Evolutionary conservation across 2,797 vertebrate species (phyloP).

Genomic region (Pristis pectinata): DNA sequence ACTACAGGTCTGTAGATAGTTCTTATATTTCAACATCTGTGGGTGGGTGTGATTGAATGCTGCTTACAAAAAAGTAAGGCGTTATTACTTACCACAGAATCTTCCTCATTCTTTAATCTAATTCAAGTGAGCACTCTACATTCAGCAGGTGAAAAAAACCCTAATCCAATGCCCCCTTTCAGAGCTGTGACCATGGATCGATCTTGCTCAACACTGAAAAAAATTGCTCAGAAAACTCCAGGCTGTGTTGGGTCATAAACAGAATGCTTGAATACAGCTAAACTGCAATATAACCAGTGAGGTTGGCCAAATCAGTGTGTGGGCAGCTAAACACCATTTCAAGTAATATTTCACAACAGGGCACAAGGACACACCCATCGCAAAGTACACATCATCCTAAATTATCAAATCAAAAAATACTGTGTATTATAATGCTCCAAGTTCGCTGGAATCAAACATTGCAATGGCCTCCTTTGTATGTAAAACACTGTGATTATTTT

Average conservation of each 20-base stretch:
- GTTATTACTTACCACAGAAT: not conserved
- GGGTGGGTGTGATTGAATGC: not conserved
- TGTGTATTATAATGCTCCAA: not conserved
- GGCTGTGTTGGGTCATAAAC: not conserved
- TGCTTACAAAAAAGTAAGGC: not conserved
- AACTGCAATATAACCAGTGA: too few relatives aligned
- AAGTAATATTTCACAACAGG: not conserved
- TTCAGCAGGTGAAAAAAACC: not conserved
- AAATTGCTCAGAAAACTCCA: not conserved
- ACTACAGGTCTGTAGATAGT: not conserved
- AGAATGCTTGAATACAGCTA: not conserved
- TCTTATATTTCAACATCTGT: not conserved
- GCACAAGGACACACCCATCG: not conserved
- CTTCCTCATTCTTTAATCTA: not conserved
- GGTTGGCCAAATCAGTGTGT: not conserved
- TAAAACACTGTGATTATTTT: not conserved
- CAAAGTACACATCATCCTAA: not conserved
- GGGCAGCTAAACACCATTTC: not conserved
- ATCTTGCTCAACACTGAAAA: not conserved
- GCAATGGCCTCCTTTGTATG: not conserved
- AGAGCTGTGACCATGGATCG: not conserved
- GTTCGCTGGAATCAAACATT: not conserved
- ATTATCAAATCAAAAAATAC: not conserved
- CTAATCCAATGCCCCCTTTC: not conserved
- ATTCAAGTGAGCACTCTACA: not conserved